phyloP scores from a whole-genome alignment of 2,888 invertebrate species.

The Tenthredo scrophulariae region DNA sequence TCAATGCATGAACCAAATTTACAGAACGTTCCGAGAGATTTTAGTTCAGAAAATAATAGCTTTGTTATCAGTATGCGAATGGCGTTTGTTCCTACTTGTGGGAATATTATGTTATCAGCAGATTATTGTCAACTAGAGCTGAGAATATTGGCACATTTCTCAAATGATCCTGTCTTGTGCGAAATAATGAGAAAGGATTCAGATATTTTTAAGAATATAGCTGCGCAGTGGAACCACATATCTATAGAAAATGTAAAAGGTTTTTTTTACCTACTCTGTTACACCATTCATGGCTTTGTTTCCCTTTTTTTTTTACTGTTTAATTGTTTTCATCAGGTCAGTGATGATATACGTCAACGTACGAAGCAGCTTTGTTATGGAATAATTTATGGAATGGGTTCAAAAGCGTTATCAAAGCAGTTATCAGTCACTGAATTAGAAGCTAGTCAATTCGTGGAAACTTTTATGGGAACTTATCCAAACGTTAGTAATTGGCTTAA shows the following conservation, averaged over 20 bases:
- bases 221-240: conserved; percentile 90
- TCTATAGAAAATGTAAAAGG: conserved; percentile 81
- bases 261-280: not conserved
- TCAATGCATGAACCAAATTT: conserved; percentile 96
- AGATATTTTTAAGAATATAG: conserved; percentile 93
- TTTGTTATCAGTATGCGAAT: conserved; percentile 82
- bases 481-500: conserved; percentile 84
- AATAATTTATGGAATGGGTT: conserved; percentile 98
- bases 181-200: conserved; percentile 83
- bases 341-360: conserved; percentile 88
- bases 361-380: conserved; percentile 97
- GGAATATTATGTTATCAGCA: conserved; percentile 89
- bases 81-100: conserved; percentile 83
- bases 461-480: conserved; percentile 89
- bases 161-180: conserved; percentile 86
- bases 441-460: conserved; percentile 88
- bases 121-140: conserved; percentile 98
- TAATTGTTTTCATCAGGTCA: conserved; percentile 80
- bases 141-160: conserved; percentile 94
- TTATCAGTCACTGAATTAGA: conserved; percentile 89
- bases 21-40: conserved; percentile 94
- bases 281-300: not conserved
- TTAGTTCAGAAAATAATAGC: conserved; percentile 79
- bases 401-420: conserved; percentile 88
- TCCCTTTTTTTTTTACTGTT: not conserved